Evolutionary conservation across 1,140 invertebrate species (phyloP), one percentile per base, ranked within the genome.

Genomic region (Sinonovacula constricta): DNA sequence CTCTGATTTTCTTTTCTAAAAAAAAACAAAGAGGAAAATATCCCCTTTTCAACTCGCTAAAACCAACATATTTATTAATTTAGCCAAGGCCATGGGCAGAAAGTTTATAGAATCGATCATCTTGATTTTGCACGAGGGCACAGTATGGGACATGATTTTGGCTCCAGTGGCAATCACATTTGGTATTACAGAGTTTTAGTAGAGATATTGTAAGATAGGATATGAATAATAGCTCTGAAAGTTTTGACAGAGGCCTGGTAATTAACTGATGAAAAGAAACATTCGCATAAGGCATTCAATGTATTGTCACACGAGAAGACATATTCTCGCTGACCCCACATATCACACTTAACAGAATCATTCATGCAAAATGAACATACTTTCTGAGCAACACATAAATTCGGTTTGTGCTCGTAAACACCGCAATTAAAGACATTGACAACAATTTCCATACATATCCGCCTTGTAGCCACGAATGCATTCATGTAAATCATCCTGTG

Each of bases 151-250:
- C 59, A 74, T 51, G 34, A 39, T 33, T 30, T 67, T 67, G 1
- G 72, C 36, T 0, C 51, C 72, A 49, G 14, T 69, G 22, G 36
- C n/a, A n/a, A 69, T 69, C 0, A 78, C 31, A 18, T 33, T 56
- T 12, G 75, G 75, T 60, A 78, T 12, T 12, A 63, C 49, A 14
- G 39, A 65, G 26, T 77, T 59, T 36, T 53, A 31, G 22, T 78
- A 36, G n/a, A 78, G 26, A 57, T 60, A 77, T 22, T 67, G 22
- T 36, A 77, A 49, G 5, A 77, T 68, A 22, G 75, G 75, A 30
- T 78, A 78, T 14, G 53, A 59, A 62, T 78, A 65, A 53, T 69
- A 78, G 5, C 75, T 36, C n/a, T 78, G 49, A 14, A 54, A 69
- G 51, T 69, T 69, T 18, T 69, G 28, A 15, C 67, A 31, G 33